Conservation (phyloP, 1,140 invertebrate genomes). For the Argopecten irradians region DNA sequence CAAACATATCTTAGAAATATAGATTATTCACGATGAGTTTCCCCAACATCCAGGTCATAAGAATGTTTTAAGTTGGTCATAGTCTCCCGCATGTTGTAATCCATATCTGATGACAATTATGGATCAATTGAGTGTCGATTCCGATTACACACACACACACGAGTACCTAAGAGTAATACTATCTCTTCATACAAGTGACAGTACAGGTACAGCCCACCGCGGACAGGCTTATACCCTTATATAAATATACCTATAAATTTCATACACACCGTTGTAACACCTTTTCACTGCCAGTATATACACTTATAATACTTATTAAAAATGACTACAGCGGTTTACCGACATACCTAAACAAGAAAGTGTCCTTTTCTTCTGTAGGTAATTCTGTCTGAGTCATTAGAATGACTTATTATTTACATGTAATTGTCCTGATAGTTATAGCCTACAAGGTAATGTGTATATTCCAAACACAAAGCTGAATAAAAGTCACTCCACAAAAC, state of each 20-base stretch:
- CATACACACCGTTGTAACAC: neutral
- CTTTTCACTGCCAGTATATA: neutral
- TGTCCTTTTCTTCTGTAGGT: neutral
- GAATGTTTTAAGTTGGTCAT: neutral
- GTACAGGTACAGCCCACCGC: neutral
- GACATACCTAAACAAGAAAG: neutral
- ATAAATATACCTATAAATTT: neutral
- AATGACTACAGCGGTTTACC: neutral
- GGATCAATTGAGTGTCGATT: neutral
- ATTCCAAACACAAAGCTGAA: neutral
- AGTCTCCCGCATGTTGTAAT: neutral
- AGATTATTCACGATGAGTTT: neutral
- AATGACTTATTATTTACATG: neutral
- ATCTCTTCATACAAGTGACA: neutral
- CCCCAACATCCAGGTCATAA: neutral
- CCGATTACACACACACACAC: neutral
- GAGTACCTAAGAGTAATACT: neutral
- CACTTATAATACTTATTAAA: neutral
- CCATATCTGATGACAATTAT: neutral
- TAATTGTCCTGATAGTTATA: neutral
- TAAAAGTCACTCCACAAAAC: neutral
- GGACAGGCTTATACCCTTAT: neutral
- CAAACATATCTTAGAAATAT: constrained; percentile 8
- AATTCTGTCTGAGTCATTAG: neutral
- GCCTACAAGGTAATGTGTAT: neutral